These are phyloP conservation scores for Syrrhaptes paradoxus DNA, from an alignment of 2,113 vertebrate genomes.

Conservation along the genomic window DNA sequence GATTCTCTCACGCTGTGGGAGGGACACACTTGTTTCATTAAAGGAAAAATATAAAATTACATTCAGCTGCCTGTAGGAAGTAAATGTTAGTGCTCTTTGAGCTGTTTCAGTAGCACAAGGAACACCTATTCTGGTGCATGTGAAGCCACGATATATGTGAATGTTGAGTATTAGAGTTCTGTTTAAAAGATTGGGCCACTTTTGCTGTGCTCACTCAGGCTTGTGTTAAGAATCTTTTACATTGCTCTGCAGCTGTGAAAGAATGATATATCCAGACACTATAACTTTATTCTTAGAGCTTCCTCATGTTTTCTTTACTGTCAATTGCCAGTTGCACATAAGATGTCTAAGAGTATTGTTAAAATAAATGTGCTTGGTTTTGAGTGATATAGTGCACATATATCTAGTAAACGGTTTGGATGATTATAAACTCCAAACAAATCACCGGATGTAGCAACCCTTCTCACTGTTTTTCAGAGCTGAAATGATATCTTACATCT, in stretches of 20 bases:
- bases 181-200: background rate
- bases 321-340: background rate
- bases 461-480: background rate
- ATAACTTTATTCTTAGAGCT: background rate
- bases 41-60: background rate
- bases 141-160: background rate
- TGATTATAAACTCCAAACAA: background rate
- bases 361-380: background rate
- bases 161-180: background rate
- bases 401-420: background rate
- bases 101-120: background rate
- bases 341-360: background rate
- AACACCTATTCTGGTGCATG: background rate
- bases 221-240: background rate
- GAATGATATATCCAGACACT: background rate
- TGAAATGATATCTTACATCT: background rate
- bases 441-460: background rate
- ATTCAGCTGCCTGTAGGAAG: background rate
- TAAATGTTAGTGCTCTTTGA: background rate
- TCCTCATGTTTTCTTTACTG: background rate
- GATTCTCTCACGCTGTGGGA: background rate
- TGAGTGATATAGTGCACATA: background rate
- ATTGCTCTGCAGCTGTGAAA: background rate
- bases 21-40: background rate
- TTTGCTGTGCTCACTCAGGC: background rate